Evolutionary conservation across 2,797 vertebrate species (phyloP).

Genomic region (Phataginus tricuspis): DNA sequence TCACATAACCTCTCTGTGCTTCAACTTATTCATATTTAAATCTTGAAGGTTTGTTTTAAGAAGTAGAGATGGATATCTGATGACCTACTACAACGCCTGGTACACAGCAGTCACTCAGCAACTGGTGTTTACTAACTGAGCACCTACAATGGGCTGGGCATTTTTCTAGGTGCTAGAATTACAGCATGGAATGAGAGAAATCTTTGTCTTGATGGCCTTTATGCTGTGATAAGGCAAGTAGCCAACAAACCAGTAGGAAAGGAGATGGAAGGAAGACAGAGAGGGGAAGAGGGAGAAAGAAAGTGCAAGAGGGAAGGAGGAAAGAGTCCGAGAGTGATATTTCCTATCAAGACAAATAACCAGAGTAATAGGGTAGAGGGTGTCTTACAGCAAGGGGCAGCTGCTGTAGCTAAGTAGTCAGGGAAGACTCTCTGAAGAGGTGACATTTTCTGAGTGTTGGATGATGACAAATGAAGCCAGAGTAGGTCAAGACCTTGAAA

Average conservation of each 20-base stretch:
- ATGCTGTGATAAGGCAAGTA: neutral
- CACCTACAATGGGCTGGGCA: neutral
- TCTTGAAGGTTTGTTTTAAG: neutral
- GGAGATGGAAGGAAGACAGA: neutral
- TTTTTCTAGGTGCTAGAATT: neutral
- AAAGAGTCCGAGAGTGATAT: neutral
- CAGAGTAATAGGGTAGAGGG: neutral
- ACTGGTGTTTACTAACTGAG: neutral
- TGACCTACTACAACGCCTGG: neutral
- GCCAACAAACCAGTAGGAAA: neutral
- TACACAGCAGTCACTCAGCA: neutral
- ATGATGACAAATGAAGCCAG: neutral
- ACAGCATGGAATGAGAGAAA: neutral
- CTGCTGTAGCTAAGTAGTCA: neutral
- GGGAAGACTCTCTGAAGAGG: neutral
- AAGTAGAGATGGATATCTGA: neutral
- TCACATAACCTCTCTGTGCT: neutral
- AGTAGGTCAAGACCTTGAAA: neutral
- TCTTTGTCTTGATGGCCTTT: neutral
- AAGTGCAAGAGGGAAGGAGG: neutral
- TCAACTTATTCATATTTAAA: neutral
- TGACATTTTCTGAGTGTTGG: neutral
- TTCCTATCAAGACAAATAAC: neutral
- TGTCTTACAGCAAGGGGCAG: neutral
- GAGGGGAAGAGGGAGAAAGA: too few relatives aligned